Evolutionary conservation across 2,797 vertebrate species (phyloP), one percentile per base, ranked within the genome.

Genomic region (Anabas testudineus): DNA sequence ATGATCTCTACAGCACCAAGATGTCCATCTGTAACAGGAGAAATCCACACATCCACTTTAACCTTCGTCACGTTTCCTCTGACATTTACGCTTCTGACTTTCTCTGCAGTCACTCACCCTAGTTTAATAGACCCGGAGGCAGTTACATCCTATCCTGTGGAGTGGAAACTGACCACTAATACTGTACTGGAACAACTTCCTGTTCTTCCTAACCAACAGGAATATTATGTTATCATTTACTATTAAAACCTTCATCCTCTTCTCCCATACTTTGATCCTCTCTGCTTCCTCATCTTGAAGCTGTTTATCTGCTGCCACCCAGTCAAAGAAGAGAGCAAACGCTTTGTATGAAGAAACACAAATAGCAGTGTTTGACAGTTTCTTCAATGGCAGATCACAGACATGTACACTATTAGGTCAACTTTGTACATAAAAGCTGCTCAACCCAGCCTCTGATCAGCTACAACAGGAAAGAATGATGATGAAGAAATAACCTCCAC

Each of bases 121-220:
- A 9, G 28, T 30, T 57, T 43, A 57, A 22, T 47, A 56, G 62
- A 32, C 49, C 41, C 7, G 2, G 60, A 28, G 49, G 9, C 1
- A 0, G 45, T 75, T 30, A 62, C 56, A 69, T 84, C 68, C 73
- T 2, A 26, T 78, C 61, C 82, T 64, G 57, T 45, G 39, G 18
- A 39, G 63, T 16, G 47, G 66, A 64, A 60, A 47, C 41, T 30
- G 65, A 53, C 49, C 56, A 1, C 19, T 13, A 10, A 5, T 4
- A 22, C 37, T 4, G 22, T 9, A 36, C 21, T 4, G 14, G 1
- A 26, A 19, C 37, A 41, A 14, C 69, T 12, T 51, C 71, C 55
- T 28, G 21, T n/a, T 37, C 37, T 10, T 15, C 1, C 16, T 18
- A 5, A 42, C 3, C 41, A 43, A 49, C 3, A 1, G 57, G 5